Percentiles rank a stretch among this genome's conserved stretches.
These are phyloP conservation scores for Magallana nippona DNA, from an alignment of 2,888 invertebrate genomes.

Conservation along the genomic window DNA sequence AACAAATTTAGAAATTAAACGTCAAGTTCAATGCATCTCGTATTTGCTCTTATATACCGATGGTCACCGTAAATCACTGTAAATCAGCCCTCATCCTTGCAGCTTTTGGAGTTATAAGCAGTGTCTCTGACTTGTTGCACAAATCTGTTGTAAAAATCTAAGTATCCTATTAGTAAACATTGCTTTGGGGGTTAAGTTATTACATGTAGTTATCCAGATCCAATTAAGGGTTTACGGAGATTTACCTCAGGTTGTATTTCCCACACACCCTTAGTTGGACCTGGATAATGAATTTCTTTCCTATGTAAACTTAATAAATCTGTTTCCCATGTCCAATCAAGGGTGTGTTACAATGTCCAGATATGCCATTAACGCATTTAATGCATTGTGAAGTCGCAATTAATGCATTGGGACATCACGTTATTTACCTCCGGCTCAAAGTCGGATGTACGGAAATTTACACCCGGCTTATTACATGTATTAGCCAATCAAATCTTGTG, in stretches of 20 bases:
- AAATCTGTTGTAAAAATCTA: no score
- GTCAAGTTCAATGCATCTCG: no score
- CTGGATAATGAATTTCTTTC: background rate
- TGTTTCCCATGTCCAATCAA: background rate
- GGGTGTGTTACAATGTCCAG: background rate
- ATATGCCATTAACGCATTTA: background rate
- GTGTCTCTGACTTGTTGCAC: no score
- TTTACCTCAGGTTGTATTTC: background rate
- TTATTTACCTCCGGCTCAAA: background rate
- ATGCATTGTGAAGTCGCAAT: background rate
- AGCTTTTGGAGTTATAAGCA: no score
- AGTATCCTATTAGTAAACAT: no score
- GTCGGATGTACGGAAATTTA: background rate
- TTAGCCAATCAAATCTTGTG: background rate
- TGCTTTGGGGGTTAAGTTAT: no score
- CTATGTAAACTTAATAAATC: background rate
- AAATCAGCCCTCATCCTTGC: no score
- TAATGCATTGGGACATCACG: background rate
- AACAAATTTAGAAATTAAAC: no score
- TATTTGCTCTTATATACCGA: no score
- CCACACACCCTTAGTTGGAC: background rate
- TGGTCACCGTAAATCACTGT: no score
- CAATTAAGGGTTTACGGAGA: no score
- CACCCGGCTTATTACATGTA: background rate
- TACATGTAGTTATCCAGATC: no score